Conservation (phyloP, 1,140 invertebrate species). For the Aporrectodea caliginosa region DNA sequence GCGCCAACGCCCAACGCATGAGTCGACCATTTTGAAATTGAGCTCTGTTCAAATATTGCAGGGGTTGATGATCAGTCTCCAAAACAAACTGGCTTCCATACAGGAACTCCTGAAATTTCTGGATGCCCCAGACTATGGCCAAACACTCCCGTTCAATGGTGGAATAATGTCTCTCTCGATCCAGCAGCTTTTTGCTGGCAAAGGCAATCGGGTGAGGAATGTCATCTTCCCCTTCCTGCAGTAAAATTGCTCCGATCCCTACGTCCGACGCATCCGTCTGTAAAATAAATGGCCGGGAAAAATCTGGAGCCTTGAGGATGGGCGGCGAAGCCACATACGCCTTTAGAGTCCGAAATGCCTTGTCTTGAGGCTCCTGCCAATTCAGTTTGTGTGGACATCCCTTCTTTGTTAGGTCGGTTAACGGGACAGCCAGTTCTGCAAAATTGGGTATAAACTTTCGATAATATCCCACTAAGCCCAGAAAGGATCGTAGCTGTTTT, state of each 20-base stretch:
- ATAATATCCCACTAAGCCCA: constrained; percentile 55
- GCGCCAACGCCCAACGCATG: constrained; percentile 8
- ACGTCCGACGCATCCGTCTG: constrained; percentile 19
- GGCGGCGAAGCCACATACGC: background rate
- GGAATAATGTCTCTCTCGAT: constrained; percentile 23
- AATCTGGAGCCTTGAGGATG: constrained; percentile 15
- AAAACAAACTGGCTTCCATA: constrained; percentile 20
- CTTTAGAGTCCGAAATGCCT: constrained; percentile 14
- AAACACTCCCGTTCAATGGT: constrained; percentile 27
- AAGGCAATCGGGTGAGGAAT: constrained; percentile 13
- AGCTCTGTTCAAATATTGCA: background rate
- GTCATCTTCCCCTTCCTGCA: constrained; percentile 16
- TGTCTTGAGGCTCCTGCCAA: constrained; percentile 20
- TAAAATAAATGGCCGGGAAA: constrained; percentile 12
- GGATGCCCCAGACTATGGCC: constrained; percentile 23
- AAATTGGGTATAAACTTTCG: constrained; percentile 47
- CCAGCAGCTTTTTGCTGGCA: constrained; percentile 1
- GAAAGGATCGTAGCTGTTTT: constrained; percentile 50
- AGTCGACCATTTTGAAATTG: background rate
- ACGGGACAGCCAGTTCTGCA: constrained; percentile 34
- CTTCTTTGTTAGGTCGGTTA: constrained; percentile 43
- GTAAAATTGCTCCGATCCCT: constrained; percentile 16
- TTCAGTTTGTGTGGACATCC: constrained; percentile 23
- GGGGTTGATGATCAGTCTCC: constrained; percentile 32
- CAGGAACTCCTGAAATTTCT: constrained; percentile 22